Base-by-base conservation (phyloP, 2,888 invertebrate genomes). In the Drosophila parthenogenetica region DNA sequence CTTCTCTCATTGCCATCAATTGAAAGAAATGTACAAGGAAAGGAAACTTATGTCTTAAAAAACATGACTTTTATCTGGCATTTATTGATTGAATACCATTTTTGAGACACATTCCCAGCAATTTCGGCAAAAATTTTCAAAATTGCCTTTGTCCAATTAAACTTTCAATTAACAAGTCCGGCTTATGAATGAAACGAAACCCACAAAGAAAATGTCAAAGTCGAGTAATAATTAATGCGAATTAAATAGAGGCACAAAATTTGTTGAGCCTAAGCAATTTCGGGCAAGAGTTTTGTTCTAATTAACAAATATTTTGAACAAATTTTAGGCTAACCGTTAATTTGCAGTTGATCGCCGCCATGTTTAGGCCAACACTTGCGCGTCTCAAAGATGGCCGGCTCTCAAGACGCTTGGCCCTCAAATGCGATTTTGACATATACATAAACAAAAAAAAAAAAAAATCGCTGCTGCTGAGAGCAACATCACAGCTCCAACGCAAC, bases 101-200 rank as follows among this genome's bases (percentile, higher is more conserved):
- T 50, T 55, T 40, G 39, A 39, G 50, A 39, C 48, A 32, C 11
- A 16, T 11, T 32, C 25, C 7, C 40, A 19, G 3, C 42, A 48
- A 69, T 61, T 69, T 79, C 55, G 65, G 63, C 65, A 17, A 66
- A 66, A 70, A 71, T 73, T 63, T 45, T 25, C 37, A 37, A 73
- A 77, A 54, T 74, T 69, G 72, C 61, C 59, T 81, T 71, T 78
- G 51, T 69, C 70, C 70, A 88, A 83, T 86, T 83, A 71, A 81
- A 58, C 17, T 49, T 66, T 76, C 43, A 76, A 81, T 79, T 88
- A 76, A 65, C 68, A 57, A 63, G 42, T 64, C 37, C 46, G 22
- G 48, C 19, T 69, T 67, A 73, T 81, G 65, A 78, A 81, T 70
- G 75, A 80, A 78, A 51, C 65, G 42, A 50, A 2, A 49, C 19